Percentiles rank a stretch among this genome's conserved stretches.
Evolutionary conservation across 2,888 invertebrate genomes (phyloP).

Genomic region (Drosophila leonis): DNA sequence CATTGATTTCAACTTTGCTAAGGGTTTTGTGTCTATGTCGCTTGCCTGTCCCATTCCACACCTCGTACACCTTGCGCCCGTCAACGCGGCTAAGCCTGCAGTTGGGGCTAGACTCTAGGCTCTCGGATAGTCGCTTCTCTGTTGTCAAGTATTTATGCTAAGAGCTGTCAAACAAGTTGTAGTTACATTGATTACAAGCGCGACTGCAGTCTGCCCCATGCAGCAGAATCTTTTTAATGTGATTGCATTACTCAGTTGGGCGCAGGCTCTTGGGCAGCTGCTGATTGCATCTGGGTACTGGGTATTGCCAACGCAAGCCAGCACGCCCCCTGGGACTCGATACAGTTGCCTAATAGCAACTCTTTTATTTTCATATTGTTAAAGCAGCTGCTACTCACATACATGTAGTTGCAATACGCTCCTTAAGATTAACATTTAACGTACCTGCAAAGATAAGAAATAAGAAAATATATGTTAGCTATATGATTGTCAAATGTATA

Average conservation of each 20-base stretch:
- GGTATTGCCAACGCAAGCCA: slow-evolving; percentile 21
- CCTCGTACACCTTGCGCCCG: slow-evolving; percentile 47
- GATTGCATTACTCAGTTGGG: slow-evolving; percentile 68
- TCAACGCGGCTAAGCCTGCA: background rate
- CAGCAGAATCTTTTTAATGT: slow-evolving; percentile 54
- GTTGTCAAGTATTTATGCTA: slow-evolving; percentile 79
- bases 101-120: slow-evolving; percentile 12
- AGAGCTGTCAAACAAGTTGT: slow-evolving; percentile 81
- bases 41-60: slow-evolving; percentile 51
- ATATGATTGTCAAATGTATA: background rate
- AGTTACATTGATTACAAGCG: slow-evolving; percentile 77
- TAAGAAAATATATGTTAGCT: background rate
- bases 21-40: slow-evolving; percentile 63
- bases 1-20: slow-evolving; percentile 46
- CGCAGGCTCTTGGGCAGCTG: slow-evolving; percentile 51
- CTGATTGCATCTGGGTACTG: slow-evolving; percentile 42
- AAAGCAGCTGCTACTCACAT: slow-evolving; percentile 17
- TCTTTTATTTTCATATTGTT: slow-evolving; percentile 12
- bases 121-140: slow-evolving; percentile 29
- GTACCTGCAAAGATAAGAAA: slow-evolving; percentile 45
- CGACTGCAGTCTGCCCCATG: slow-evolving; percentile 36
- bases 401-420: background rate
- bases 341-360: slow-evolving; percentile 15
- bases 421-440: slow-evolving; percentile 38
- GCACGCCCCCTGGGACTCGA: slow-evolving; percentile 36